A percentile compares a stretch with the other conserved stretches of the same genome.
These are phyloP conservation scores for Tethya wilhelma DNA, from an alignment of 37 sponge, comb jelly and placozoan genomes.

Conservation along the genomic window DNA sequence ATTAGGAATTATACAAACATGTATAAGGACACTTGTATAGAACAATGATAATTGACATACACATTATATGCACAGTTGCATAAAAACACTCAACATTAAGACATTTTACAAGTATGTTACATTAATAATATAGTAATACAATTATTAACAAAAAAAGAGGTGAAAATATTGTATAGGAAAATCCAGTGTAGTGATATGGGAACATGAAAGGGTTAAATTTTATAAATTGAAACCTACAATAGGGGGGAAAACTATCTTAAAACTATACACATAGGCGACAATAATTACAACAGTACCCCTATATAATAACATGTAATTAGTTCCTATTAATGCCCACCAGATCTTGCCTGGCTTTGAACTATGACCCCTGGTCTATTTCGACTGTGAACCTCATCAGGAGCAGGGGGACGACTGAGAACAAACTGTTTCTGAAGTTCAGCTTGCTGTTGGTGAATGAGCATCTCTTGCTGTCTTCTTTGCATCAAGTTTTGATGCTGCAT, in stretches of 20 bases:
- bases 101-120: not conserved
- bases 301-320: not conserved
- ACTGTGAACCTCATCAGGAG: not conserved
- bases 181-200: not conserved
- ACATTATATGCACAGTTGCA: not conserved
- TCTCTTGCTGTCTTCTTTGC: conserved; percentile 40
- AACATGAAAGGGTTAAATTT: not conserved
- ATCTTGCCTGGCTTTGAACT: conserved; percentile 1
- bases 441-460: not conserved
- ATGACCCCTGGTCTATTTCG: conserved; percentile 47
- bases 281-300: not conserved
- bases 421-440: conserved; percentile 15
- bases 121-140: not conserved
- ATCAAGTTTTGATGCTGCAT: conserved; percentile 4
- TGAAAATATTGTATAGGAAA: not conserved
- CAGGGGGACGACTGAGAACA: not conserved
- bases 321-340: not conserved
- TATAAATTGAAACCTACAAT: not conserved
- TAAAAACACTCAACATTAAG: not conserved
- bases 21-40: not conserved
- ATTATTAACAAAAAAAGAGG: not conserved
- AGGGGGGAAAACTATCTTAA: not conserved
- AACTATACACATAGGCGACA: not conserved
- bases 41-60: not conserved
- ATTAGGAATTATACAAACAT: not conserved